These are phyloP conservation scores for Potamilus streckersoni DNA, from an alignment of 1,140 invertebrate genomes.

Conservation along the genomic window DNA sequence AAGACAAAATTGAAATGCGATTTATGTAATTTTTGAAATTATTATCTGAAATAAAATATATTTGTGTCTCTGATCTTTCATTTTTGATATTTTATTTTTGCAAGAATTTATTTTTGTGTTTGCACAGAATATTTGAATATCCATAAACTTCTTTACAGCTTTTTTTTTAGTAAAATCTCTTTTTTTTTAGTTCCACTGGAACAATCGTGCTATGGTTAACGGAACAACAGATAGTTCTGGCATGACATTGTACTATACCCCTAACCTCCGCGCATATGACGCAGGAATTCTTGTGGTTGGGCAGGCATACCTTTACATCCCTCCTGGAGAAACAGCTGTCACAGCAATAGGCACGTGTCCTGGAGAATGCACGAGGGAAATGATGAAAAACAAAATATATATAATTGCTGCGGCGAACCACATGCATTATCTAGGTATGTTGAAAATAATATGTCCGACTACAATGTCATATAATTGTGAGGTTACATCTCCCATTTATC, in stretches of 20 bases:
- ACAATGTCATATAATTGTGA: too few relatives aligned
- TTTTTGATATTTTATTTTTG: too few relatives aligned
- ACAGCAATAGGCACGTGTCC: slow-evolving; percentile 18
- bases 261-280: slow-evolving; percentile 26
- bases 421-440: slow-evolving; percentile 41
- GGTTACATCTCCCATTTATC: too few relatives aligned
- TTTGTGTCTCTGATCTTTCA: too few relatives aligned
- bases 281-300: slow-evolving; percentile 24
- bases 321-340: slow-evolving; percentile 10
- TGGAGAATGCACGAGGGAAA: slow-evolving; percentile 16
- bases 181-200: slow-evolving; percentile 34
- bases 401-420: slow-evolving; percentile 29
- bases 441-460: background rate
- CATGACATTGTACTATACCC: slow-evolving; percentile 35
- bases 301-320: slow-evolving; percentile 27
- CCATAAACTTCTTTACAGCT: fast-evolving
- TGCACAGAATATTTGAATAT: too few relatives aligned
- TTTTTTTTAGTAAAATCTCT: too few relatives aligned
- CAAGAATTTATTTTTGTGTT: too few relatives aligned
- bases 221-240: slow-evolving; percentile 31
- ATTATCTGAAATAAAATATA: too few relatives aligned
- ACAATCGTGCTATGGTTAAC: slow-evolving; percentile 13
- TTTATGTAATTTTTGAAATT: too few relatives aligned
- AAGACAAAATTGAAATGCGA: too few relatives aligned
- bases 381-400: slow-evolving; percentile 19